A percentile compares a stretch with the other conserved stretches of the same genome.
Conservation (phyloP, 2,888 invertebrate species). For the Eilema griseolum region DNA sequence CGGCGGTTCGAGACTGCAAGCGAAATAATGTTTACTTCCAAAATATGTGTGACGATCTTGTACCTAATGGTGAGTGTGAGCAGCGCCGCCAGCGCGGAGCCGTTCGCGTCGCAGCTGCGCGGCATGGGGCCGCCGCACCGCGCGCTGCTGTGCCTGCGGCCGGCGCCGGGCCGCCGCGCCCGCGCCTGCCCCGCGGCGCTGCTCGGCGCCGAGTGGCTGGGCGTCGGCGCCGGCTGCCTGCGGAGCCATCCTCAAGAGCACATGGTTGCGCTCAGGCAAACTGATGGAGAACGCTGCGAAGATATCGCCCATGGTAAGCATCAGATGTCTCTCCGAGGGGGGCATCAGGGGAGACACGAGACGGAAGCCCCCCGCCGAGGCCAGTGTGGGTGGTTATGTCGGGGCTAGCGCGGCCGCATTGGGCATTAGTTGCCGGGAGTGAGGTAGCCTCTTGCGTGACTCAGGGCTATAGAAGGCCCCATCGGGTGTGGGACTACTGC, state of each 20-base stretch:
- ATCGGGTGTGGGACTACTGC: too few relatives aligned
- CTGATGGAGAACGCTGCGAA: constrained; percentile 31
- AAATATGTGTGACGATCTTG: constrained; percentile 34
- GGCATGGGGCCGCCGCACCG: constrained; percentile 39
- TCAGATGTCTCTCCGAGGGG: too few relatives aligned
- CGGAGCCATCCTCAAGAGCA: constrained; percentile 3
- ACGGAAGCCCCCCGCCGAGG: too few relatives aligned
- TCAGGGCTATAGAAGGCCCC: too few relatives aligned
- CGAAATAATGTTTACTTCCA: neutral
- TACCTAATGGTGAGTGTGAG: constrained; percentile 23
- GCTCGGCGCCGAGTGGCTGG: constrained; percentile 54
- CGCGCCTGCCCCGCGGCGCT: constrained; percentile 49
- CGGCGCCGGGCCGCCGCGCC: constrained; percentile 19
- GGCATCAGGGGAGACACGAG: too few relatives aligned
- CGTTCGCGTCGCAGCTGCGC: constrained; percentile 37
- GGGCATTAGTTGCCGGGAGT: too few relatives aligned
- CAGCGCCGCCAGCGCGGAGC: constrained; percentile 26
- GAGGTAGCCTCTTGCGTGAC: too few relatives aligned
- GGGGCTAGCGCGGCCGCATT: too few relatives aligned
- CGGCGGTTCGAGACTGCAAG: neutral
- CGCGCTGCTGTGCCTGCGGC: constrained; percentile 38
- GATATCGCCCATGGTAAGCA: constrained; percentile 30
- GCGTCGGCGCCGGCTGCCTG: constrained; percentile 50
- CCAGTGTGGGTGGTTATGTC: too few relatives aligned
- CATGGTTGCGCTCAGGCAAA: constrained; percentile 28